Evolutionary conservation across 2,797 vertebrate species (phyloP).

Genomic region (Dallia pectoralis): DNA sequence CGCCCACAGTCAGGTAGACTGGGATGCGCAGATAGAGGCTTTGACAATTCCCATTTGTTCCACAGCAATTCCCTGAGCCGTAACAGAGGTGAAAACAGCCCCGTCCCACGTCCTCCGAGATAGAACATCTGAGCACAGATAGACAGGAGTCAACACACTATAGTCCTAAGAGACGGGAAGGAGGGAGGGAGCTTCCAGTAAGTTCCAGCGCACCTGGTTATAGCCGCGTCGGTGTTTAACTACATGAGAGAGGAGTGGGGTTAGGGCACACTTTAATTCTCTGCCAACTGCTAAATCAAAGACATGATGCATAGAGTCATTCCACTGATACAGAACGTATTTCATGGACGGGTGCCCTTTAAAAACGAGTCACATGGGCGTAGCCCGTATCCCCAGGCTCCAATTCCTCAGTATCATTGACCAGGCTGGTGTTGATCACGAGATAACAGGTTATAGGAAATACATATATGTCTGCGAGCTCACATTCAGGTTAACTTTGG

Average conservation of each 20-base stretch:
- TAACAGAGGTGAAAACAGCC: constrained; percentile 31
- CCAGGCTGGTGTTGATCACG: background rate
- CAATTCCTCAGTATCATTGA: constrained; percentile 10
- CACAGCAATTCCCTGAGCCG: constrained; percentile 9
- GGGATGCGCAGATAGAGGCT: constrained; percentile 5
- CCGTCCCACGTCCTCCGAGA: constrained; percentile 39
- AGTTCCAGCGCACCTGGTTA: constrained; percentile 51
- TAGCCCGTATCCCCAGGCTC: constrained; percentile 9
- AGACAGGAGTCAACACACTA: constrained; percentile 26
- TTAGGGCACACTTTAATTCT: constrained; percentile 37
- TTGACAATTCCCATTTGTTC: constrained; percentile 24
- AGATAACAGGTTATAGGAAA: constrained; percentile 6
- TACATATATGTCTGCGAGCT: background rate
- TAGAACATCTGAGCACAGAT: constrained; percentile 24
- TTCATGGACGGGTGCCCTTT: constrained; percentile 39
- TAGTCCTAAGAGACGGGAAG: constrained; percentile 27
- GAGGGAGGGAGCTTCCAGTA: constrained; percentile 29
- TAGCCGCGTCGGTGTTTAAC: constrained; percentile 30
- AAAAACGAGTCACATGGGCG: constrained; percentile 25
- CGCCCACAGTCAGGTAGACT: background rate
- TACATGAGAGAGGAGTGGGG: constrained; percentile 24
- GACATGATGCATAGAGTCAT: constrained; percentile 45
- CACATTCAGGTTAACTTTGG: background rate
- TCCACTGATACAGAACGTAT: constrained; percentile 49
- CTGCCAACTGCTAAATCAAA: constrained; percentile 52